Evolutionary conservation across 2,797 vertebrate species (phyloP).

Genomic region (Eremophila alpestris): DNA sequence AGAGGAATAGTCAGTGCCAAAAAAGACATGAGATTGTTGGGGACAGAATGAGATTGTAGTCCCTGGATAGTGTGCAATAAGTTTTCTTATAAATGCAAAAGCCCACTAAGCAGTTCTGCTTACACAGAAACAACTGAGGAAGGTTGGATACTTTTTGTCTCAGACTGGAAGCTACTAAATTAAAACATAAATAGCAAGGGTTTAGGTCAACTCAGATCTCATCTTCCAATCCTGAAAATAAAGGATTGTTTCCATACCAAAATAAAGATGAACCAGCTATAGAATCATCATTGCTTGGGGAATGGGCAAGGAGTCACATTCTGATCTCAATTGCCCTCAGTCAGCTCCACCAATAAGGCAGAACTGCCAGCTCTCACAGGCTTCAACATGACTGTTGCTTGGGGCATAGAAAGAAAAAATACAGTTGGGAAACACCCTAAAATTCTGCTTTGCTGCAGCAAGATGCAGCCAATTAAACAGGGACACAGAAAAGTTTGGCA

Average conservation of each 20-base stretch:
- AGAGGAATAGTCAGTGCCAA: neutral
- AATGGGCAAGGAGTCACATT: neutral
- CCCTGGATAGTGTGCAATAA: fast-evolving
- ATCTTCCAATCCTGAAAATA: neutral
- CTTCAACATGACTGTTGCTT: neutral
- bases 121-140: neutral
- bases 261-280: neutral
- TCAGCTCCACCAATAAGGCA: neutral
- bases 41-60: neutral
- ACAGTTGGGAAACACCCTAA: neutral
- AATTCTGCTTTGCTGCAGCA: neutral
- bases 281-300: neutral
- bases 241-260: neutral
- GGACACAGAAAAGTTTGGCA: neutral
- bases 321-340: neutral
- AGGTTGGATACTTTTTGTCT: neutral
- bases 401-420: neutral
- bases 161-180: neutral
- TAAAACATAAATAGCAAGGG: neutral
- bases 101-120: neutral
- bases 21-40: neutral
- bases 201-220: neutral
- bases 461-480: neutral
- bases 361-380: neutral
- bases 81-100: neutral